Conservation (phyloP, 2,797 vertebrate genomes). For the Ficedula albicollis region DNA sequence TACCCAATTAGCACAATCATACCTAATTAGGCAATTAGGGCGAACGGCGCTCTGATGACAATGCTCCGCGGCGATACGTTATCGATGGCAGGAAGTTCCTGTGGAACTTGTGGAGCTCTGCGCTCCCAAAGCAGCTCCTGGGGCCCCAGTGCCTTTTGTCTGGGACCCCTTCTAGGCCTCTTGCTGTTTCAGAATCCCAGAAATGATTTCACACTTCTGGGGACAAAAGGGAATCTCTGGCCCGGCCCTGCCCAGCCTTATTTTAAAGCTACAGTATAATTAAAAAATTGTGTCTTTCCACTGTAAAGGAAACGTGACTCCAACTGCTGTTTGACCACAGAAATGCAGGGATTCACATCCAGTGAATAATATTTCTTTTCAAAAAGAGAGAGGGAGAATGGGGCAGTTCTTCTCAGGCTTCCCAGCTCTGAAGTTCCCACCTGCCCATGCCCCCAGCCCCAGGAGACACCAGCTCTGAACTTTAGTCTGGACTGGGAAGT, state of each 20-base stretch:
- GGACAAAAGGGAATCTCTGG: constrained; percentile 33
- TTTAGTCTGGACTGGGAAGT: neutral
- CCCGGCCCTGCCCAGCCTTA: neutral
- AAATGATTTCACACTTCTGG: constrained; percentile 27
- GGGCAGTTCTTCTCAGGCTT: neutral
- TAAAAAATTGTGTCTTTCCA: neutral
- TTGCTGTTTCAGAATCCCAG: neutral
- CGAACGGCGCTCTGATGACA: constrained; percentile 59
- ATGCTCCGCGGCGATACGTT: constrained; percentile 50
- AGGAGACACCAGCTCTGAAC: neutral
- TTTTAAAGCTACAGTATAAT: neutral
- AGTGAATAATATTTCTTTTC: neutral
- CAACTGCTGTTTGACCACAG: neutral
- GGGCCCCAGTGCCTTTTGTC: neutral
- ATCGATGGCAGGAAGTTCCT: constrained; percentile 7
- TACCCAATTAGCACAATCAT: constrained; percentile 73
- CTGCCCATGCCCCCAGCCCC: neutral
- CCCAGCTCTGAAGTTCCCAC: neutral
- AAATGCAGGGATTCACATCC: neutral
- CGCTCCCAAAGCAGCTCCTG: accelerated
- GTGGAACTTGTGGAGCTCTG: neutral
- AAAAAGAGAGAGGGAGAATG: neutral
- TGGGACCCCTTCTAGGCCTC: neutral
- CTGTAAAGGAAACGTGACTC: neutral
- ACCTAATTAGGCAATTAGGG: constrained; percentile 75